A percentile compares a stretch with the other conserved stretches of the same genome.
These are phyloP conservation scores for Eupithecia centaureata DNA, from an alignment of 2,888 invertebrate species.

Conservation along the genomic window DNA sequence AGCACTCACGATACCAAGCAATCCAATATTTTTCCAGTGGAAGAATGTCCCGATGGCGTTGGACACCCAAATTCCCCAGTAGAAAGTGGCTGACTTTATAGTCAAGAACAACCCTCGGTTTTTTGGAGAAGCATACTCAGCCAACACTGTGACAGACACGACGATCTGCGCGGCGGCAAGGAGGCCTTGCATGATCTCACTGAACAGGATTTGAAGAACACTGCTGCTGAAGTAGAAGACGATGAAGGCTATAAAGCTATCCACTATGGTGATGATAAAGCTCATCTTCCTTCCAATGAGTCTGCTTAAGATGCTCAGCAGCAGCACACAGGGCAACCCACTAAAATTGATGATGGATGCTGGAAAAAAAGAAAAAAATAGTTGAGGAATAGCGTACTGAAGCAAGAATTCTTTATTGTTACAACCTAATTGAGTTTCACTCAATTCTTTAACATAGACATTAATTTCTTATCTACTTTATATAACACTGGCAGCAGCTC, in stretches of 20 bases:
- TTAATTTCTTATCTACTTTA: too few species aligned
- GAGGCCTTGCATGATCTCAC: slow-evolving; percentile 47
- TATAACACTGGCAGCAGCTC: too few species aligned
- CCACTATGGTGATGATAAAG: slow-evolving; percentile 26
- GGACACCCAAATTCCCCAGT: slow-evolving; percentile 52
- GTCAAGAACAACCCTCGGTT: slow-evolving; percentile 53
- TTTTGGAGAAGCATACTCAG: slow-evolving; percentile 53
- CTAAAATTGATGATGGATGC: slow-evolving; percentile 37
- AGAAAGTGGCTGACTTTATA: slow-evolving; percentile 48
- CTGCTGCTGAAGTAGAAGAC: slow-evolving; percentile 46
- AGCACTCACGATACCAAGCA: slow-evolving; percentile 41
- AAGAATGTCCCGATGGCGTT: slow-evolving; percentile 53
- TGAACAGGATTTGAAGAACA: slow-evolving; percentile 46
- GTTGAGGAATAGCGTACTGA: background rate
- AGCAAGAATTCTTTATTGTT: background rate
- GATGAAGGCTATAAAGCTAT: slow-evolving; percentile 40
- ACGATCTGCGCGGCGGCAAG: slow-evolving; percentile 47
- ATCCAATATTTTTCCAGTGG: slow-evolving; percentile 49
- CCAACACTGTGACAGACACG: slow-evolving; percentile 43
- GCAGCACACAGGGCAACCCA: slow-evolving; percentile 47
- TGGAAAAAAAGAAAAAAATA: slow-evolving; percentile 20
- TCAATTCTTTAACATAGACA: background rate
- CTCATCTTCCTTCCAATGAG: slow-evolving; percentile 45
- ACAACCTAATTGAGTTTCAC: background rate
- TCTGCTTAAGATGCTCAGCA: slow-evolving; percentile 42